Evolutionary conservation across 2,888 invertebrate species (phyloP), one percentile per base, ranked within the genome.

Genomic region (Atethmia centrago): DNA sequence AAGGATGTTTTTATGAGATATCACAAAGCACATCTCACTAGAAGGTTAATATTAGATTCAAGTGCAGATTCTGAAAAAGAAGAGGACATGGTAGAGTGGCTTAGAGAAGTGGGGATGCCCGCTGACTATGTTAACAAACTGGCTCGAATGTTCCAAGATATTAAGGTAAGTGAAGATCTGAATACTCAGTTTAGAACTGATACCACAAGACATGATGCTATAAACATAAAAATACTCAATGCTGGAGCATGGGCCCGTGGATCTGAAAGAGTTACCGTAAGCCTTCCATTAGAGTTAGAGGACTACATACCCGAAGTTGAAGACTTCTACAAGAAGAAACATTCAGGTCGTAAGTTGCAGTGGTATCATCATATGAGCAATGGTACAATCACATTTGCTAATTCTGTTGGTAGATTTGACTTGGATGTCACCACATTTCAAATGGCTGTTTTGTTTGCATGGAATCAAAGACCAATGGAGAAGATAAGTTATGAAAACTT

Each of bases 361-460:
- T 99, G 99, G 99, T 98, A 99, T 94, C 99, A 99, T 95, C 99
- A 99, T 91, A 99, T 99, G 99, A 99, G 99, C 84, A 99, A 99
- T 95, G 99, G 99, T 87, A 99, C 99, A 79, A 99, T 99, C 87
- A 99, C 99, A 40, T 99, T 99, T 96, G 97, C 98, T 0, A 99
- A 99, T 93, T 97, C 98, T 85, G 97, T 98, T 71, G 99, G 99
- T 1, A 98, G 98, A 87, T 99, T 98, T 95, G 99, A 99, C 95
- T 97, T 99, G 88, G 99, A 99, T 93, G 99, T 99, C 10, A 99
- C 99, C 21, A 99, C 99, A 42, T 99, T 99, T 95, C 99, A 99
- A 97, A 99, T 99, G 99, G 99, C 99, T 55, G 99, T 99, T 25
- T 96, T 99, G 59, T 99, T 99, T 96, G 99, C 99, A 25, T 99